These are phyloP conservation scores for Psilopogon haemacephalus DNA, from an alignment of 2,113 vertebrate genomes.

Conservation along the genomic window DNA sequence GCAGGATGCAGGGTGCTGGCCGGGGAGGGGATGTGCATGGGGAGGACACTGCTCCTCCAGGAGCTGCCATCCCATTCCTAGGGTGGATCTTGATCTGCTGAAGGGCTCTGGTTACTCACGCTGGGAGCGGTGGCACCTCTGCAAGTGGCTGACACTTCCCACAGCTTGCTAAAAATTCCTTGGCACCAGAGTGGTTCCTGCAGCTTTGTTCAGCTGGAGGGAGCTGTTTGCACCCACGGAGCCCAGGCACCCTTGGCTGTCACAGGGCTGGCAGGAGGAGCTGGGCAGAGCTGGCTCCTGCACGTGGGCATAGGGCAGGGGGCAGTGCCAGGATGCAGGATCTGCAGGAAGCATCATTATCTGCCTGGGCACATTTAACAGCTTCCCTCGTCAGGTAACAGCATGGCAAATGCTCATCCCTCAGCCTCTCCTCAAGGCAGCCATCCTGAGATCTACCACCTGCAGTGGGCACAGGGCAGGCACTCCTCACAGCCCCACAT, in stretches of 20 bases:
- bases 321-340: fast-evolving
- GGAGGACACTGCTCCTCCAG: neutral
- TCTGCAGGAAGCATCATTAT: neutral
- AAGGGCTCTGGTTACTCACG: neutral
- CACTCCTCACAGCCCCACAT: neutral
- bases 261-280: neutral
- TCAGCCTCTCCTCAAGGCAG: neutral
- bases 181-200: neutral
- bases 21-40: fast-evolving
- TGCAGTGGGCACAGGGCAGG: fast-evolving
- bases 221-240: neutral
- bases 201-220: neutral
- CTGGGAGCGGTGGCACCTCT: neutral
- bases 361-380: fast-evolving
- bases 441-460: neutral
- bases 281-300: neutral
- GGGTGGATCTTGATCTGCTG: neutral
- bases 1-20: fast-evolving
- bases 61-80: neutral
- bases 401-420: fast-evolving
- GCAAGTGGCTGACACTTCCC: neutral
- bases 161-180: neutral
- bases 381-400: no score
- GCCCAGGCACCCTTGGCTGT: neutral
- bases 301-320: neutral